Evolutionary conservation across 2,888 invertebrate species (phyloP).

Genomic region (Asteroscopus sphinx): DNA sequence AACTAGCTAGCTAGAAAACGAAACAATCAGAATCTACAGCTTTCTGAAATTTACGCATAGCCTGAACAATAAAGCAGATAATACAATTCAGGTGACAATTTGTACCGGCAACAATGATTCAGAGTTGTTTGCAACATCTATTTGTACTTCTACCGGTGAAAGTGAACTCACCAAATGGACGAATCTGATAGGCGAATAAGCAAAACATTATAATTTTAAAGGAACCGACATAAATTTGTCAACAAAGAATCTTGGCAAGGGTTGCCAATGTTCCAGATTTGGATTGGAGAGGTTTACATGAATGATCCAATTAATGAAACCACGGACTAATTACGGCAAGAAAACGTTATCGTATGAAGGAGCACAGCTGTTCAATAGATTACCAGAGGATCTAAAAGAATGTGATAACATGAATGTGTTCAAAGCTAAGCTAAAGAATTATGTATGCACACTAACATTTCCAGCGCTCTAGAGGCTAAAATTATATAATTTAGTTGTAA

Average conservation of each 20-base stretch:
- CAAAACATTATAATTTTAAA: slow-evolving; percentile 28
- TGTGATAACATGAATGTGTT: no score
- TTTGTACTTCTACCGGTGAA: slow-evolving; percentile 40
- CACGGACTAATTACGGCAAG: no score
- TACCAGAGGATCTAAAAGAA: no score
- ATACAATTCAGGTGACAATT: slow-evolving; percentile 33
- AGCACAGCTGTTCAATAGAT: no score
- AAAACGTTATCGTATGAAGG: no score
- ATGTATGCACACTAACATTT: no score
- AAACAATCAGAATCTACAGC: slow-evolving; percentile 6
- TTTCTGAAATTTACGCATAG: slow-evolving; percentile 3
- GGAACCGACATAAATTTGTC: slow-evolving; percentile 21
- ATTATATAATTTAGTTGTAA: no score
- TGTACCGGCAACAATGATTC: slow-evolving; percentile 43
- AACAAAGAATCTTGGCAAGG: slow-evolving; percentile 16
- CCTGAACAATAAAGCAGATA: slow-evolving; percentile 42
- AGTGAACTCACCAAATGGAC: slow-evolving; percentile 41
- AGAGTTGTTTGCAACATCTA: slow-evolving; percentile 36
- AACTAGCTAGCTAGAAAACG: slow-evolving; percentile 17
- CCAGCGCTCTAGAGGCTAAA: no score
- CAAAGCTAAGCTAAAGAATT: no score
- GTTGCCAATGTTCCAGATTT: background rate
- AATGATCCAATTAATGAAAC: no score
- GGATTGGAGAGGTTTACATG: background rate
- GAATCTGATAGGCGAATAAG: slow-evolving; percentile 34